Percentiles rank a stretch among this genome's conserved stretches.
These are phyloP conservation scores for Aphyosemion australe DNA, from an alignment of 2,113 vertebrate species.

Conservation along the genomic window DNA sequence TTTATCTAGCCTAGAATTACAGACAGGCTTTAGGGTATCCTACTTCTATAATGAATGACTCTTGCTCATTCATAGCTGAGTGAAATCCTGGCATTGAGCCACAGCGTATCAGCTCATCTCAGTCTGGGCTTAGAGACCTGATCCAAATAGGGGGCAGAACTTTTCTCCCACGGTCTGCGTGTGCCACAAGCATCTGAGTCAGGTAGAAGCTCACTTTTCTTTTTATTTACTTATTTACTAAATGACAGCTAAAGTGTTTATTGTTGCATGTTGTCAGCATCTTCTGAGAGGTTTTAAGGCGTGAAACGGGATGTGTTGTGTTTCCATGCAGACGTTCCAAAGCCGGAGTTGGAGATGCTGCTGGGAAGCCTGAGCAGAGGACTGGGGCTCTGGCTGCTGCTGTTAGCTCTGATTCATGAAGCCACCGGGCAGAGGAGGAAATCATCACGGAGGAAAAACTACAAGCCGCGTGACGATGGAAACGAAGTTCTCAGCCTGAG, in stretches of 20 bases:
- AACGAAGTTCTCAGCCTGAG: constrained; percentile 72
- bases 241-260: too few relatives aligned
- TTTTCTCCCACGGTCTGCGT: constrained; percentile 50
- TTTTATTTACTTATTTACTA: neutral
- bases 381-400: constrained; percentile 65
- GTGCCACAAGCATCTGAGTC: constrained; percentile 52
- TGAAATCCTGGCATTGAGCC: constrained; percentile 10
- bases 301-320: neutral
- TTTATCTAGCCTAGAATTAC: too few relatives aligned
- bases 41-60: neutral
- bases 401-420: constrained; percentile 68
- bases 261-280: neutral
- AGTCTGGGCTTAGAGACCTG: constrained; percentile 27
- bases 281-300: neutral
- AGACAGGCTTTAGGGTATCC: too few relatives aligned
- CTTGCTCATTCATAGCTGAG: neutral
- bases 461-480: constrained; percentile 59
- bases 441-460: constrained; percentile 67
- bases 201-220: constrained; percentile 36
- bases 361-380: constrained; percentile 77
- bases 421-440: constrained; percentile 76
- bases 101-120: constrained; percentile 42
- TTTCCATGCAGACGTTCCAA: neutral
- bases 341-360: constrained; percentile 54
- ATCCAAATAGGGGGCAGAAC: constrained; percentile 7